Base-by-base conservation (phyloP, 2,113 vertebrate genomes). In the Pelusios castaneus region DNA sequence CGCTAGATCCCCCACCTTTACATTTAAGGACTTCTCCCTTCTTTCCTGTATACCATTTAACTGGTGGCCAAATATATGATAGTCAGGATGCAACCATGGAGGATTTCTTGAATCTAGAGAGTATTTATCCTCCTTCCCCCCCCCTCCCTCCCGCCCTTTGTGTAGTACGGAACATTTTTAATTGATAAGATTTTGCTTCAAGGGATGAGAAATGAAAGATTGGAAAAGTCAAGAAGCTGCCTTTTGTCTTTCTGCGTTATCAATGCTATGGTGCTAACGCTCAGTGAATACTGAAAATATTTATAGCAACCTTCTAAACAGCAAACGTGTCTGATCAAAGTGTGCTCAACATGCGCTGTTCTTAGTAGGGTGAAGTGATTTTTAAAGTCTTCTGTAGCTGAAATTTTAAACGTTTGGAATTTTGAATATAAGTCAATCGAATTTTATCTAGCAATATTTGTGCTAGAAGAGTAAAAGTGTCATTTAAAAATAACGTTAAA, bases 401-500 rank as follows among this genome's bases (percentile, higher is more conserved):
- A 38, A 27, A 77, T 67, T 49, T 83, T 83, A 47, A 54, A 25
- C 25, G 2, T 38, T 6, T 8, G 79, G 47, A 85, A 84, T 89
- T 95, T 91, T 97, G 93, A 22, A 38, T 38, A 1, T 14, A 12
- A 45, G 29, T 3, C 73, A 73, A 25, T 4, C 56, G 82, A 29
- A 3, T 79, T 88, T 83, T 27, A 34, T 45, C n/a, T 55, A 5
- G 8, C n/a, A 3, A 1, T 6, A 51, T 58, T 67, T 45, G 8
- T 25, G 14, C 24, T 51, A 16, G 2, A 13, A 1, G 47, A 13
- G 70, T 43, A 27, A 22, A 38, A 25, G 24, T 75, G 70, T 25
- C 21, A 7, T 70, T 0, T 0, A 14, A 13, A 85, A 87, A 63
- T 2, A 1, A 31, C 0, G 34, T 25, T 55, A 38, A 84, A 87